phyloP scores from a whole-genome alignment of 1,140 invertebrate genomes.

The Pogonognathellus flavescens region DNA sequence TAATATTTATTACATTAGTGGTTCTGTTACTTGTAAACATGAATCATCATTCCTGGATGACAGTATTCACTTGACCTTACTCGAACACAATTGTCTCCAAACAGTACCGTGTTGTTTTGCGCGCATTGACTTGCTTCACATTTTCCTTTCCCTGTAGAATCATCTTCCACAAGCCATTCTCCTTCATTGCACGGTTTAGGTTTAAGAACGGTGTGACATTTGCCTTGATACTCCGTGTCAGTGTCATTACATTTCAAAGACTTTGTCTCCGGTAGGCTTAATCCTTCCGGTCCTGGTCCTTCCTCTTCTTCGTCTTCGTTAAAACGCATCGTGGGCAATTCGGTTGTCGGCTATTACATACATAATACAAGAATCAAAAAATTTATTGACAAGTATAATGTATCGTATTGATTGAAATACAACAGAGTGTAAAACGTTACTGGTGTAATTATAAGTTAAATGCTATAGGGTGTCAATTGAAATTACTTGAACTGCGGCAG shows the following conservation, averaged over 20 bases:
- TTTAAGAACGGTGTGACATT: conserved; percentile 51
- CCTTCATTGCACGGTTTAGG: conserved; percentile 13
- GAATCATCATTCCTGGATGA: conserved; percentile 51
- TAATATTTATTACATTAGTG: not conserved
- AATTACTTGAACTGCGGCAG: not conserved
- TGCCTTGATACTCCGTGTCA: conserved; percentile 31
- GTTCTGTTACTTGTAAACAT: conserved; percentile 41
- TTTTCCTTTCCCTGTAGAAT: conserved; percentile 1
- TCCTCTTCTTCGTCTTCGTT: not conserved
- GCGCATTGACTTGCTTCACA: conserved; percentile 41
- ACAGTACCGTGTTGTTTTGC: not conserved
- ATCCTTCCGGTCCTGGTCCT: not conserved
- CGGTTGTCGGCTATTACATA: not conserved
- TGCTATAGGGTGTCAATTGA: not conserved
- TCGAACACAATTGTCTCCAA: conserved; percentile 27
- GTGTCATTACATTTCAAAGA: not conserved
- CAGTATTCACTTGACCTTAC: not conserved
- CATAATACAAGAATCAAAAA: no score
- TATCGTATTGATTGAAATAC: no score
- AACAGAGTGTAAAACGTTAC: no score
- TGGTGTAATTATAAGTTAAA: no score
- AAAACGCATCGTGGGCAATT: not conserved
- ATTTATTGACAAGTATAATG: no score
- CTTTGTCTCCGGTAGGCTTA: not conserved
- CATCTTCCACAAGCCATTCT: conserved; percentile 57